Evolutionary conservation across 2,113 vertebrate species (phyloP).

Genomic region (Pangasianodon gigas): DNA sequence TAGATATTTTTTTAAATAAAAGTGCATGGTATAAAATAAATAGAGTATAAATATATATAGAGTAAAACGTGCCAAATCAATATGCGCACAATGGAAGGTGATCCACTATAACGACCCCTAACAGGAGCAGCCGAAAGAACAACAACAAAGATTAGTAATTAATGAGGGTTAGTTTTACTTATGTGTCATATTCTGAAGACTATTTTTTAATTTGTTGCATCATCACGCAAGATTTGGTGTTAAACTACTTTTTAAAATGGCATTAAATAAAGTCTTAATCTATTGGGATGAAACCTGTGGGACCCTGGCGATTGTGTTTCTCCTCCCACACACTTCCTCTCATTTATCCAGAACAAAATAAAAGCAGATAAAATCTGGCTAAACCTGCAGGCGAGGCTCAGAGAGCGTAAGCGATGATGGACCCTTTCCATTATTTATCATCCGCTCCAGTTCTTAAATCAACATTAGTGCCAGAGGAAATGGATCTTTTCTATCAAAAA

Average conservation of each 20-base stretch:
- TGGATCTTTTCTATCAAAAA: slow-evolving; percentile 46
- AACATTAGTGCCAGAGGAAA: slow-evolving; percentile 47
- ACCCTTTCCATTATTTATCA: slow-evolving; percentile 51
- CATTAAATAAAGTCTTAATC: not conserved
- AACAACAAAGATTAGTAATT: too few relatives aligned
- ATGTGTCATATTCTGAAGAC: not conserved
- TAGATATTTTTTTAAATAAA: too few relatives aligned
- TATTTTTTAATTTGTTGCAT: not conserved
- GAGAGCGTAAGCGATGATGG: slow-evolving; percentile 43
- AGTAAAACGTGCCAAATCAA: too few relatives aligned
- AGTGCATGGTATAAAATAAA: too few relatives aligned
- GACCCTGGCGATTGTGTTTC: not conserved
- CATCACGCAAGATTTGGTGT: not conserved
- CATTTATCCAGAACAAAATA: not conserved
- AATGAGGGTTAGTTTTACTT: not conserved
- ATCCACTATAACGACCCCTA: too few relatives aligned
- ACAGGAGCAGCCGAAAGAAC: too few relatives aligned
- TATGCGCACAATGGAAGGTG: too few relatives aligned
- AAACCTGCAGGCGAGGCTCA: slow-evolving; percentile 25
- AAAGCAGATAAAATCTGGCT: slow-evolving; percentile 19
- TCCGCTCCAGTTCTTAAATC: slow-evolving; percentile 49
- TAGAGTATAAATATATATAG: too few relatives aligned
- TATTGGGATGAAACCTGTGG: not conserved
- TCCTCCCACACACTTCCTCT: not conserved
- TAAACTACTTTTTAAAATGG: not conserved